Conservation (phyloP, 2,888 invertebrate genomes). For the Phoenoteleia sp. region DNA sequence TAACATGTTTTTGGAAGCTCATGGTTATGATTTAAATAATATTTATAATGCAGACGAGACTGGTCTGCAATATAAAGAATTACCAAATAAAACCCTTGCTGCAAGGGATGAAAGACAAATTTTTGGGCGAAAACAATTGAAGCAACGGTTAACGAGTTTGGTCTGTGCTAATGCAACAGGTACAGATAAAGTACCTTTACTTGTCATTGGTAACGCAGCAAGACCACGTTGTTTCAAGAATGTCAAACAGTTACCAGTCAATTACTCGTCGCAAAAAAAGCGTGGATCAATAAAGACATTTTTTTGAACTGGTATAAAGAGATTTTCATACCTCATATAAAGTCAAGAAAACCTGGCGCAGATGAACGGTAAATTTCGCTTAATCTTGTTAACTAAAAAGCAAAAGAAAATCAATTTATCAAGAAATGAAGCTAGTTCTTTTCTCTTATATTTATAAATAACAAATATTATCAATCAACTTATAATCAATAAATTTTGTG, state of each 20-base stretch:
- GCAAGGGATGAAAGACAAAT: background rate
- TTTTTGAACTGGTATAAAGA: background rate
- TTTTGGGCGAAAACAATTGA: background rate
- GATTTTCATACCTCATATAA: background rate
- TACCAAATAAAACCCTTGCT: background rate
- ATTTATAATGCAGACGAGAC: conserved; percentile 14
- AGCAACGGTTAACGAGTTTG: background rate
- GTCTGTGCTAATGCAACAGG: background rate
- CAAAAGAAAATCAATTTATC: no score
- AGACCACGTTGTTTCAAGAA: conserved; percentile 3
- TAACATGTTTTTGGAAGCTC: background rate
- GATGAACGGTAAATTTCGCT: conserved; percentile 1
- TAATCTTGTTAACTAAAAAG: background rate
- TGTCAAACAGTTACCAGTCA: background rate
- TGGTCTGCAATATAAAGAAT: background rate
- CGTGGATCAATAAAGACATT: background rate
- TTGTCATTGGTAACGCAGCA: background rate
- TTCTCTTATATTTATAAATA: no score
- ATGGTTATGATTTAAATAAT: background rate
- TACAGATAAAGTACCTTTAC: background rate
- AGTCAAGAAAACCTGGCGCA: background rate
- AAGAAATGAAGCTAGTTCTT: no score
- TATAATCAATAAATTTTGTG: no score
- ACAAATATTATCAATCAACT: no score
- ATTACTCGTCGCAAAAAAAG: background rate